Evolutionary conservation across 2,113 vertebrate species (phyloP).

Genomic region (Varanus komodoensis): DNA sequence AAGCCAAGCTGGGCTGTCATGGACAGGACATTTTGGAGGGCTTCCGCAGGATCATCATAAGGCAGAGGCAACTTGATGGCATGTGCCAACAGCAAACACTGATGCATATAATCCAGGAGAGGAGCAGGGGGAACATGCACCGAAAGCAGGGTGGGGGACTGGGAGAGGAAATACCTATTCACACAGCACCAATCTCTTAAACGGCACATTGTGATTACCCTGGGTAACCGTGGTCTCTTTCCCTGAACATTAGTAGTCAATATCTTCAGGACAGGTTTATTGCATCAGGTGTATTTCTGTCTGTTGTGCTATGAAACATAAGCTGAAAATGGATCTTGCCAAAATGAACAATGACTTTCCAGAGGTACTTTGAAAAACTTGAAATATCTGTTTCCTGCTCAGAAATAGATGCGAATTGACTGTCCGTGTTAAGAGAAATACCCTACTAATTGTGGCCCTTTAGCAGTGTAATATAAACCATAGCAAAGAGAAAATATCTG

Average conservation of each 20-base stretch:
- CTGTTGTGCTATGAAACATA: background rate
- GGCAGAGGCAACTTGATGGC: no score
- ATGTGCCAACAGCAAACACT: no score
- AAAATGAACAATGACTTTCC: constrained; percentile 22
- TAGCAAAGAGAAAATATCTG: background rate
- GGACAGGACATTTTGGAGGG: no score
- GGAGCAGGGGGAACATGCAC: background rate
- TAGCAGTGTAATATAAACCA: accelerated
- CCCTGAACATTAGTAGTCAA: background rate
- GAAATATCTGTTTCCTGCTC: background rate
- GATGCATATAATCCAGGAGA: background rate
- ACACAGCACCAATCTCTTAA: background rate
- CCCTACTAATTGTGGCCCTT: background rate
- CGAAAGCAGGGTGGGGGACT: background rate
- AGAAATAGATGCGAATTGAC: background rate
- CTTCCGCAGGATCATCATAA: no score
- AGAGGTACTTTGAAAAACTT: constrained; percentile 14
- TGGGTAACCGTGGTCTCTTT: no score
- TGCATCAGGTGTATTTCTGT: constrained; percentile 25
- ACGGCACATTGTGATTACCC: background rate
- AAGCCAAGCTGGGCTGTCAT: no score
- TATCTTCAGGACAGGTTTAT: background rate
- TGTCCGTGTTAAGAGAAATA: constrained; percentile 19
- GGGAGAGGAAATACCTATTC: background rate
- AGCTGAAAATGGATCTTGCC: background rate